Conservation (phyloP, 1,140 invertebrate genomes). For the Tenebrio molitor region DNA sequence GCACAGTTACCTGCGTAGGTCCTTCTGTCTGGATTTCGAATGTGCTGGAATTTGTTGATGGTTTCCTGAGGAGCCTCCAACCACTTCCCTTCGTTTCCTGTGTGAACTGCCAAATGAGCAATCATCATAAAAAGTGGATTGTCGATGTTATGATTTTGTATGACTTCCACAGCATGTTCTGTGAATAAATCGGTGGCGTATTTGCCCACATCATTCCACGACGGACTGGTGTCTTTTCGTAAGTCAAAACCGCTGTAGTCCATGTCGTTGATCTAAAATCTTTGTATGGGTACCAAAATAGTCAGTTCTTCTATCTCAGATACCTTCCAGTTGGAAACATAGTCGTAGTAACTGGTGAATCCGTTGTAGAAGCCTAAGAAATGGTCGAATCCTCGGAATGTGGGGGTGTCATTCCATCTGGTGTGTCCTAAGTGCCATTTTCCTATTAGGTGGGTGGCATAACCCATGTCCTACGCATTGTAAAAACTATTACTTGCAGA, state of each 20-base stretch:
- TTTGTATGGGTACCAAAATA: slow-evolving; percentile 1
- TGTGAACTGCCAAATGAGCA: slow-evolving; percentile 77
- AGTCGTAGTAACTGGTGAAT: slow-evolving; percentile 76
- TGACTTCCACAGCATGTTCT: slow-evolving; percentile 73
- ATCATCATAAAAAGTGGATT: slow-evolving; percentile 79
- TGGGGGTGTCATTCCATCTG: slow-evolving; percentile 73
- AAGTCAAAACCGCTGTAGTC: slow-evolving; percentile 79
- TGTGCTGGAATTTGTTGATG: slow-evolving; percentile 75
- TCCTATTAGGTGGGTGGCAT: slow-evolving; percentile 77
- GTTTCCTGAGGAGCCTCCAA: slow-evolving; percentile 75
- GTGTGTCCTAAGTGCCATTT: slow-evolving; percentile 81
- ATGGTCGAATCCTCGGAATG: slow-evolving; percentile 75
- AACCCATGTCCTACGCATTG: slow-evolving; percentile 73
- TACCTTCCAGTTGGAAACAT: slow-evolving; percentile 69
- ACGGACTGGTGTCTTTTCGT: slow-evolving; percentile 71
- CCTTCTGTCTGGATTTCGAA: slow-evolving; percentile 74
- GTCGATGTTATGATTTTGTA: slow-evolving; percentile 71
- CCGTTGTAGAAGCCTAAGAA: slow-evolving; percentile 77
- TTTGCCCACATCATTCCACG: slow-evolving; percentile 73
- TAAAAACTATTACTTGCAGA: not conserved
- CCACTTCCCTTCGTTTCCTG: slow-evolving; percentile 71
- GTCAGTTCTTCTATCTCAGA: no score
- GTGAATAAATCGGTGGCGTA: slow-evolving; percentile 82
- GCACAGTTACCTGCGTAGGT: slow-evolving; percentile 78
- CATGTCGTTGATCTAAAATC: slow-evolving; percentile 61